These are phyloP conservation scores for Drosophila pachea DNA, from an alignment of 1,140 invertebrate species.

Conservation along the genomic window DNA sequence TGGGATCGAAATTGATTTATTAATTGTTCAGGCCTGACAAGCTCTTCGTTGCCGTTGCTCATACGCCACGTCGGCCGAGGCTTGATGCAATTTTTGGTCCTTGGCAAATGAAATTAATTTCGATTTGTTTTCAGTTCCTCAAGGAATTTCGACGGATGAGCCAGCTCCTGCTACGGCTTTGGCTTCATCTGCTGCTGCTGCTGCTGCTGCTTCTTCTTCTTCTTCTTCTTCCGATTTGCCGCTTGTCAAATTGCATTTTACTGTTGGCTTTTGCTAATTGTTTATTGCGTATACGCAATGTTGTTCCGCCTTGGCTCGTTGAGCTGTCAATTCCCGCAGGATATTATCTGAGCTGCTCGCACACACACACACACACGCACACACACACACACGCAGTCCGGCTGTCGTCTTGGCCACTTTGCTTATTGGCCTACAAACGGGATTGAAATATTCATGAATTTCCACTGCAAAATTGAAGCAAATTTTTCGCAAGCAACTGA, in stretches of 20 bases:
- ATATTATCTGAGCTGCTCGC: conserved; percentile 17
- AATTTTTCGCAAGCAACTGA: conserved; percentile 33
- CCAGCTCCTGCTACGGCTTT: background rate
- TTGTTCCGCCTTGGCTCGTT: conserved; percentile 35
- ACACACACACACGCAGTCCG: background rate
- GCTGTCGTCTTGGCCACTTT: conserved; percentile 48
- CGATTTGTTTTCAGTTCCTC: conserved; percentile 62
- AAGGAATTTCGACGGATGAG: conserved; percentile 41
- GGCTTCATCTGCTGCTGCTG: background rate
- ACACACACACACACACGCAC: conserved; percentile 11
- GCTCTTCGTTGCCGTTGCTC: conserved; percentile 38
- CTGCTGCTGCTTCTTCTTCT: background rate
- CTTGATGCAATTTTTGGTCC: background rate
- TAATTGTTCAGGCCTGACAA: conserved; percentile 67
- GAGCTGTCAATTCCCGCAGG: conserved; percentile 57
- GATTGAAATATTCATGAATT: conserved; percentile 40
- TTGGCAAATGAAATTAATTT: conserved; percentile 63
- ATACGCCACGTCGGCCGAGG: conserved; percentile 16
- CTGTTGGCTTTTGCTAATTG: conserved; percentile 57
- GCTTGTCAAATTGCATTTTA: conserved; percentile 45
- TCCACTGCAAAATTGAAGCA: conserved; percentile 54
- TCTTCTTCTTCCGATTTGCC: background rate
- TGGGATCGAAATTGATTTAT: conserved; percentile 62
- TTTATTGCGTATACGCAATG: conserved; percentile 67
- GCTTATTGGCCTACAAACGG: conserved; percentile 59